Conservation (phyloP, 1,140 invertebrate species). For the Aricia agestis region DNA sequence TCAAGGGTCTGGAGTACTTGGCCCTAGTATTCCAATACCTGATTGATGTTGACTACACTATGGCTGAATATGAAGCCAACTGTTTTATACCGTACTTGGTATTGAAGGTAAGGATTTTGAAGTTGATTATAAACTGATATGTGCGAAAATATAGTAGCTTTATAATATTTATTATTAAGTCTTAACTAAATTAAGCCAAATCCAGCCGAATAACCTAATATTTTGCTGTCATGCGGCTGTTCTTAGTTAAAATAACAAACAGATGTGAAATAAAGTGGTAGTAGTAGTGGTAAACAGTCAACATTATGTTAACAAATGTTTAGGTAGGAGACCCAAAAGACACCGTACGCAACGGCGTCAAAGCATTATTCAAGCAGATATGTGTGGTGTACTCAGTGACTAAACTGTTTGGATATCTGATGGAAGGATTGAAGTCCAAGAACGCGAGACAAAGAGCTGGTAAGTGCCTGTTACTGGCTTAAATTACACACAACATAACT, state of each 20-base stretch:
- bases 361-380: conserved; percentile 90
- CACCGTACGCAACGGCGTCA: conserved; percentile 91
- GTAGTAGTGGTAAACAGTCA: too few relatives aligned
- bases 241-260: too few relatives aligned
- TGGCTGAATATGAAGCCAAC: conserved; percentile 93
- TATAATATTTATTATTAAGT: too few relatives aligned
- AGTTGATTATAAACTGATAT: too few relatives aligned
- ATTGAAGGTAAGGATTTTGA: conserved; percentile 82
- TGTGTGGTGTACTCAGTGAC: conserved; percentile 90
- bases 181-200: too few relatives aligned
- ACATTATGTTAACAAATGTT: too few relatives aligned
- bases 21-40: conserved; percentile 88
- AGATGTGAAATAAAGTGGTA: too few relatives aligned
- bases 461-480: conserved; percentile 45
- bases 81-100: conserved; percentile 97
- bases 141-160: too few relatives aligned
- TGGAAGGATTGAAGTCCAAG: conserved; percentile 97
- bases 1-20: conserved; percentile 96
- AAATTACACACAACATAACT: too few relatives aligned
- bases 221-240: too few relatives aligned
- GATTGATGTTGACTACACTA: conserved; percentile 87
- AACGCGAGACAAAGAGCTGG: conserved; percentile 95
- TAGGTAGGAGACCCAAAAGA: conserved; percentile 98
- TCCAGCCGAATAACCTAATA: too few relatives aligned
- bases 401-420: conserved; percentile 92